A percentile compares a stretch with the other conserved stretches of the same genome.
These are phyloP conservation scores for Neostethus bicornis DNA, from an alignment of 2,797 vertebrate genomes.

Conservation along the genomic window DNA sequence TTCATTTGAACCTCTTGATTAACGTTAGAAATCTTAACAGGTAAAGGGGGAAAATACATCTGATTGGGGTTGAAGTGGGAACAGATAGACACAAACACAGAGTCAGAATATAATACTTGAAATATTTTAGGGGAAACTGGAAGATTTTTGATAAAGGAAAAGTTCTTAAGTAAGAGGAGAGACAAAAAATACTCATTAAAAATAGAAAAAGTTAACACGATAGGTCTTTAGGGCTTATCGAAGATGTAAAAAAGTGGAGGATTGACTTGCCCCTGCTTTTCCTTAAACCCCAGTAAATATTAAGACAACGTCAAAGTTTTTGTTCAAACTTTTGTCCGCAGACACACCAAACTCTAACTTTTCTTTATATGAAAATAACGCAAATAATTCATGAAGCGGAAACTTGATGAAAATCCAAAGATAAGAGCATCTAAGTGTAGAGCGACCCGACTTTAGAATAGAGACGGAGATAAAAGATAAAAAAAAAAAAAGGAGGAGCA, in stretches of 20 bases:
- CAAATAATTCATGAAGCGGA: slow-evolving; percentile 80
- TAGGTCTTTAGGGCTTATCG: no score
- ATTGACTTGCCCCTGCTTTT: slow-evolving; percentile 12
- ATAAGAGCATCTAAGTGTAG: slow-evolving; percentile 79
- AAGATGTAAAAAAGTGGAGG: slow-evolving; percentile 1
- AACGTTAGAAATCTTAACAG: slow-evolving; percentile 68
- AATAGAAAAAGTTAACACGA: no score
- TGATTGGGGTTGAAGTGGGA: slow-evolving; percentile 35
- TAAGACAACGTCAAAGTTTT: slow-evolving; percentile 52
- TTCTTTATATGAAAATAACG: slow-evolving; percentile 82
- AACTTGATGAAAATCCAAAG: slow-evolving; percentile 80
- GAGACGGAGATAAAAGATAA: slow-evolving; percentile 69
- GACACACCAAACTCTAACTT: slow-evolving; percentile 56
- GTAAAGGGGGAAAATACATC: slow-evolving; percentile 49
- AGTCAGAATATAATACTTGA: neutral
- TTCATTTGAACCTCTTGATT: slow-evolving; percentile 78
- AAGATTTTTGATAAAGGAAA: slow-evolving; percentile 6
- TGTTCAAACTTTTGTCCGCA: slow-evolving; percentile 56
- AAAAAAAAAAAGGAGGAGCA: slow-evolving; percentile 61
- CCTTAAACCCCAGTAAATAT: slow-evolving; percentile 57
- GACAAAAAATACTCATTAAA: neutral
- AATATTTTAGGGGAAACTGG: neutral
- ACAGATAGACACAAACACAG: slow-evolving; percentile 4
- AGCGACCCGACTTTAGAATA: slow-evolving; percentile 61
- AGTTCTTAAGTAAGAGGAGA: neutral